A percentile compares a stretch with the other conserved stretches of the same genome.
phyloP scores from a whole-genome alignment of 2,888 invertebrate genomes.

The Tetramorium bicarinatum region DNA sequence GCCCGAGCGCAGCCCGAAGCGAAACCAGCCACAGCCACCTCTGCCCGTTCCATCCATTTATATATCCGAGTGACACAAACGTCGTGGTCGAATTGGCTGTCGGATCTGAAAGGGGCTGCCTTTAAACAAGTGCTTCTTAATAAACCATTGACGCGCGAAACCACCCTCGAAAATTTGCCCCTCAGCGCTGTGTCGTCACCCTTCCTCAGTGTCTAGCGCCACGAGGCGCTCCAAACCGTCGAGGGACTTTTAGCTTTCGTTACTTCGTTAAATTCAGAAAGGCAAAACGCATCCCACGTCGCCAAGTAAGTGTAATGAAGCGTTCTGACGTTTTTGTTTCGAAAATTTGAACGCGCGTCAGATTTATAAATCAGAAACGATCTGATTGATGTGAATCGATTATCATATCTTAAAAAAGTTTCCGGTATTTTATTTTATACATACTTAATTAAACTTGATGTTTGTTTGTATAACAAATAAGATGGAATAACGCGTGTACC shows the following conservation, averaged over 20 bases:
- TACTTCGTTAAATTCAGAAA: constrained; percentile 81
- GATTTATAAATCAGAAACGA: not conserved
- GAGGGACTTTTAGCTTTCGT: constrained; percentile 71
- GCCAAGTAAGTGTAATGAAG: constrained; percentile 62
- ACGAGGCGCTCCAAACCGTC: constrained; percentile 43
- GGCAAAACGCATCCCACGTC: constrained; percentile 57
- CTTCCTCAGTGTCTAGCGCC: constrained; percentile 53
- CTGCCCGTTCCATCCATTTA: constrained; percentile 79
- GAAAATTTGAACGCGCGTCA: constrained; percentile 56
- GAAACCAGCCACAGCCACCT: constrained; percentile 21
- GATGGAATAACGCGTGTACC: not conserved
- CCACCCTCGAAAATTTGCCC: constrained; percentile 85
- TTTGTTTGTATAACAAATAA: not conserved
- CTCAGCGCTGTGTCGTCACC: constrained; percentile 69
- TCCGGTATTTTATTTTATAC: not conserved
- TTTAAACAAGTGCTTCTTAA: constrained; percentile 86
- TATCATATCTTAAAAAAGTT: not conserved
- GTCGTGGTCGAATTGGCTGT: constrained; percentile 83
- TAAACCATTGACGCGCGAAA: constrained; percentile 86
- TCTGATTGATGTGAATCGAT: not conserved
- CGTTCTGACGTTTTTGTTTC: constrained; percentile 63
- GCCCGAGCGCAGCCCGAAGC: constrained; percentile 56
- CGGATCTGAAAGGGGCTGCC: constrained; percentile 82
- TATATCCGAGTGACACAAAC: constrained; percentile 79
- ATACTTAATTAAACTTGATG: not conserved